These are phyloP conservation scores for Napeogenes inachia DNA, from an alignment of 2,888 invertebrate genomes.

Conservation along the genomic window DNA sequence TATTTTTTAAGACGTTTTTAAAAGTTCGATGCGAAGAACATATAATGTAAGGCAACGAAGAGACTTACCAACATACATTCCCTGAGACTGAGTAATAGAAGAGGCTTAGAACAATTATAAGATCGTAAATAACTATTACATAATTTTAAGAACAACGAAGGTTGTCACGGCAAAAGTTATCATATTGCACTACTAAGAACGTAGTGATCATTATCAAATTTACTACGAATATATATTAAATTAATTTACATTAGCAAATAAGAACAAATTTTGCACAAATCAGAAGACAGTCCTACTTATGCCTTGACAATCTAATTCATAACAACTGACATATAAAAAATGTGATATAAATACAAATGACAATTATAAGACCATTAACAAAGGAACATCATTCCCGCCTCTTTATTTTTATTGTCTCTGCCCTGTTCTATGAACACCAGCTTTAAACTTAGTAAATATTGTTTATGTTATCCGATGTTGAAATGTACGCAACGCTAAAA, in stretches of 20 bases:
- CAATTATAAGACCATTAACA: constrained; percentile 39
- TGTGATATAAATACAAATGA: constrained; percentile 48
- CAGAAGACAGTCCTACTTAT: constrained; percentile 14
- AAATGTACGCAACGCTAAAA: constrained; percentile 22
- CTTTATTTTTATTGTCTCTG: constrained; percentile 54
- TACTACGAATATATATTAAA: not conserved
- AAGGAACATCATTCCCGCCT: constrained; percentile 54
- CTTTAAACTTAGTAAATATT: constrained; percentile 18
- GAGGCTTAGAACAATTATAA: constrained; percentile 66
- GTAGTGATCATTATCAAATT: not conserved
- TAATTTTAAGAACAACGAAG: constrained; percentile 48
- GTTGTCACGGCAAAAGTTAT: constrained; percentile 18
- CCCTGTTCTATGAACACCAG: constrained; percentile 34
- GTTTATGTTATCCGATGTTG: constrained; percentile 8
- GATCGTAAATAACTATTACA: constrained; percentile 38
- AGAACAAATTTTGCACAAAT: not conserved
- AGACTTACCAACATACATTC: constrained; percentile 76
- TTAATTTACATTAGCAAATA: no score
- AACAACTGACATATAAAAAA: constrained; percentile 35
- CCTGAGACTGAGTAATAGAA: constrained; percentile 72
- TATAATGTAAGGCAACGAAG: constrained; percentile 74
- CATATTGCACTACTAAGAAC: not conserved
- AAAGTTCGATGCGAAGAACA: constrained; percentile 56
- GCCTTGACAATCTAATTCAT: constrained; percentile 36
- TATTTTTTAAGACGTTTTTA: constrained; percentile 70